A percentile compares a stretch with the other conserved stretches of the same genome.
Conservation (phyloP, 2,113 vertebrate genomes). For the Pseudolaguvia tuberculata region DNA sequence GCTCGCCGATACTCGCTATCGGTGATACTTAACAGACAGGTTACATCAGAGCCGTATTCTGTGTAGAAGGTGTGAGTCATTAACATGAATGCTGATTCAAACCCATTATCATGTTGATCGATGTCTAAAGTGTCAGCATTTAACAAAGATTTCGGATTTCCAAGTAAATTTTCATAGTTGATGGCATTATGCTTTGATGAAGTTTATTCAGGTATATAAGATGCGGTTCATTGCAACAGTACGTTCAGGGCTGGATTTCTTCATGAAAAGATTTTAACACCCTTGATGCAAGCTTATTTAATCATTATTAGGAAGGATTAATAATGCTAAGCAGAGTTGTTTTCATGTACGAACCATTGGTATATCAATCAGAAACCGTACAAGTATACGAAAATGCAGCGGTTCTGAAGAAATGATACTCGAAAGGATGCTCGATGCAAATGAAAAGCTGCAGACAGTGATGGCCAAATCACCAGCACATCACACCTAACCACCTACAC, state of each 20-base stretch:
- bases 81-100: neutral
- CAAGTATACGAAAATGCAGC: neutral
- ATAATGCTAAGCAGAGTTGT: neutral
- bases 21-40: constrained; percentile 40
- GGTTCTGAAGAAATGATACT: neutral
- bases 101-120: neutral
- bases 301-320: too few relatives aligned
- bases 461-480: constrained; percentile 1
- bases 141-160: neutral
- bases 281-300: too few relatives aligned
- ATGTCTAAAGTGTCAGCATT: neutral
- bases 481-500: neutral
- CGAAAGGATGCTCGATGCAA: neutral
- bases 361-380: neutral
- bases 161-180: neutral
- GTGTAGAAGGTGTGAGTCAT: constrained; percentile 26
- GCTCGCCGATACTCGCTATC: constrained; percentile 43
- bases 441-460: neutral
- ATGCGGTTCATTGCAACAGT: too few relatives aligned
- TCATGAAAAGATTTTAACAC: too few relatives aligned
- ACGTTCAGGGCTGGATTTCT: too few relatives aligned
- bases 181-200: neutral
- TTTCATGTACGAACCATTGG: neutral
- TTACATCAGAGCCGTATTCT: constrained; percentile 24
- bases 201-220: too few relatives aligned